A percentile compares a stretch with the other conserved stretches of the same genome.
phyloP scores from a whole-genome alignment of 2,888 invertebrate genomes.

The Xestoiulus laeticollis region DNA sequence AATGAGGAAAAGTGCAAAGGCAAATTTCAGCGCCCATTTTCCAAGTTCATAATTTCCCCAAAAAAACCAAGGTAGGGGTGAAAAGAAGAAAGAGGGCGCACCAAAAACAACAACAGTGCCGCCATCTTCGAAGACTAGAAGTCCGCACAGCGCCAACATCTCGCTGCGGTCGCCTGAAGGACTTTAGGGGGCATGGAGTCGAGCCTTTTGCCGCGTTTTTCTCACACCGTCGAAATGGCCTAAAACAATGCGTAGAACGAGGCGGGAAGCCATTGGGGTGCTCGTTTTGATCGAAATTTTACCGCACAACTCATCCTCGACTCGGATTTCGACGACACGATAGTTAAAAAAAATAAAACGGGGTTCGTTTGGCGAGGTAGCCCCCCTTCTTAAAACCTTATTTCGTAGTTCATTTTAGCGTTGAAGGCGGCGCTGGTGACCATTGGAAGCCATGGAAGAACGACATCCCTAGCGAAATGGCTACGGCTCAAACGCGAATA shows the following conservation, averaged over 20 bases:
- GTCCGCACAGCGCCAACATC: constrained; percentile 23
- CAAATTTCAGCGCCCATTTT: neutral
- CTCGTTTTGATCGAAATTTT: constrained; percentile 11
- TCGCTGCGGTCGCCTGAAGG: constrained; percentile 17
- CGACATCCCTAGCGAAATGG: constrained; percentile 3
- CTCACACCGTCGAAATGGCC: neutral
- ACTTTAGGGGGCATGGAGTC: neutral
- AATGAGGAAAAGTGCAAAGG: neutral
- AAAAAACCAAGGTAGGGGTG: neutral
- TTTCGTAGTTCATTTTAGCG: constrained; percentile 47
- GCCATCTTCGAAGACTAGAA: neutral
- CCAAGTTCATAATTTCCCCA: constrained; percentile 11
- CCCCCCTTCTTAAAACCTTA: neutral
- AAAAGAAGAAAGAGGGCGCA: constrained; percentile 15
- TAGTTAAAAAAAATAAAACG: neutral
- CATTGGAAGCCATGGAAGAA: constrained; percentile 48
- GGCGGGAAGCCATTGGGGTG: constrained; percentile 16
- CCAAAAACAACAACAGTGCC: constrained; percentile 26
- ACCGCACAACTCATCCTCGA: neutral
- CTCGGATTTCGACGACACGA: neutral
- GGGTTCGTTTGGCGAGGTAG: neutral
- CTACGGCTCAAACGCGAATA: constrained; percentile 24
- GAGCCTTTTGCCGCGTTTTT: constrained; percentile 5
- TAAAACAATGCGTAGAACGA: constrained; percentile 6
- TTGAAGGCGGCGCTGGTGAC: constrained; percentile 50